Conservation (phyloP, 2,113 vertebrate species). For the Microtus richardsoni region DNA sequence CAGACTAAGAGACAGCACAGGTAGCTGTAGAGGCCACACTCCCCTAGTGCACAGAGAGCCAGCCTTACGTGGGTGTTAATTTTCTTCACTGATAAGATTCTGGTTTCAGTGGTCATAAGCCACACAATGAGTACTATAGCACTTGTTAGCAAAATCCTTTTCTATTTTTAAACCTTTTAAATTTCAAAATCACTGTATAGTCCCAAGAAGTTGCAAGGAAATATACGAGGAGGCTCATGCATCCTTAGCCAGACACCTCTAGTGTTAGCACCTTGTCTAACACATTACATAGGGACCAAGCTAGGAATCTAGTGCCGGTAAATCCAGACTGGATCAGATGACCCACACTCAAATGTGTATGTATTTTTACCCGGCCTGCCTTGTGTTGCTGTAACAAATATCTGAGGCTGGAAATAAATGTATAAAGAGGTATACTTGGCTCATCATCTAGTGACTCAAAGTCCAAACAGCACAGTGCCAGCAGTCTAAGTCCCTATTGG, state of each 20-base stretch:
- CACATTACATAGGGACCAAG: neutral
- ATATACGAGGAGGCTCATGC: neutral
- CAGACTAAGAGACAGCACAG: neutral
- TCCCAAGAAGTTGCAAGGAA: neutral
- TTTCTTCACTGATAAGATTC: neutral
- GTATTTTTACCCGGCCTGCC: too few species aligned
- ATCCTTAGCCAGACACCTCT: neutral
- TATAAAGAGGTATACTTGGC: neutral
- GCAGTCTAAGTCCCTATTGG: neutral
- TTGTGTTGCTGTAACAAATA: neutral
- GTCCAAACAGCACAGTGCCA: neutral
- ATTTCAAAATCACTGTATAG: neutral
- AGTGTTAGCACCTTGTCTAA: neutral
- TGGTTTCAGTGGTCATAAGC: neutral
- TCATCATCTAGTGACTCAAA: neutral
- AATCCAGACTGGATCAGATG: neutral
- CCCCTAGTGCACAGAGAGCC: neutral
- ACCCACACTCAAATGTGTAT: rapidly evolving
- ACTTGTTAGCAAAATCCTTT: neutral
- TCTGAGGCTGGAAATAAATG: neutral
- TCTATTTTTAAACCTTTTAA: neutral
- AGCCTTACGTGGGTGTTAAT: neutral
- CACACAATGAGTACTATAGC: neutral
- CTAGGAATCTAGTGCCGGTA: neutral
- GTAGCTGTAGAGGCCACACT: neutral